Percentiles rank a stretch among this genome's conserved stretches.
Conservation (phyloP, 2,113 vertebrate species). For the Propithecus coquereli region DNA sequence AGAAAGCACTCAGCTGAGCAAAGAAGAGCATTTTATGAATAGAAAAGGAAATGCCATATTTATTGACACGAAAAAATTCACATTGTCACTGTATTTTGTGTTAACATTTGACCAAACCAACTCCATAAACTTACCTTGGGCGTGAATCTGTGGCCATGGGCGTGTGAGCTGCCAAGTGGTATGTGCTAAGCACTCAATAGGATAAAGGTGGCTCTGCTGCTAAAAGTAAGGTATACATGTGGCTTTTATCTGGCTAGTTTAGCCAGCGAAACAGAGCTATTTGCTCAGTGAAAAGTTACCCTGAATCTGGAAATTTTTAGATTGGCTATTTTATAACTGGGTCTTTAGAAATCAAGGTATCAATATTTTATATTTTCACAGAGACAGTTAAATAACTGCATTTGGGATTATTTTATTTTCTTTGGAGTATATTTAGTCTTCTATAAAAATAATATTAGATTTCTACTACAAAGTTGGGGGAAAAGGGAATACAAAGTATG, state of each 20-base stretch:
- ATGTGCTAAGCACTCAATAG: neutral
- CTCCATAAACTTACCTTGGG: neutral
- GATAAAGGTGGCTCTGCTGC: neutral
- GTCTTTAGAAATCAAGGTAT: neutral
- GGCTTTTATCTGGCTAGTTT: neutral
- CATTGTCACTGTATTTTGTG: neutral
- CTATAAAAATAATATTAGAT: neutral
- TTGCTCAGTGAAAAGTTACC: neutral
- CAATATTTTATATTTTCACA: neutral
- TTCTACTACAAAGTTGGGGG: neutral
- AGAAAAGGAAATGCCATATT: neutral
- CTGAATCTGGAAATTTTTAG: neutral
- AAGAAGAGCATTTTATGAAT: neutral
- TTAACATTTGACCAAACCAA: neutral
- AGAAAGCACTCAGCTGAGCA: neutral
- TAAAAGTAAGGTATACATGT: neutral
- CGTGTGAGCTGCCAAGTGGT: neutral
- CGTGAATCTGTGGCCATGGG: neutral
- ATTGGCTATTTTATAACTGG: neutral
- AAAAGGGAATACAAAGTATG: neutral
- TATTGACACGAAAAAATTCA: neutral
- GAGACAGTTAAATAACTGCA: neutral
- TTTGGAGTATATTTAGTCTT: neutral
- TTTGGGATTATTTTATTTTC: neutral
- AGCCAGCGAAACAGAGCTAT: neutral